Conservation (phyloP, 2,113 vertebrate genomes). For the Nematolebias whitei region DNA sequence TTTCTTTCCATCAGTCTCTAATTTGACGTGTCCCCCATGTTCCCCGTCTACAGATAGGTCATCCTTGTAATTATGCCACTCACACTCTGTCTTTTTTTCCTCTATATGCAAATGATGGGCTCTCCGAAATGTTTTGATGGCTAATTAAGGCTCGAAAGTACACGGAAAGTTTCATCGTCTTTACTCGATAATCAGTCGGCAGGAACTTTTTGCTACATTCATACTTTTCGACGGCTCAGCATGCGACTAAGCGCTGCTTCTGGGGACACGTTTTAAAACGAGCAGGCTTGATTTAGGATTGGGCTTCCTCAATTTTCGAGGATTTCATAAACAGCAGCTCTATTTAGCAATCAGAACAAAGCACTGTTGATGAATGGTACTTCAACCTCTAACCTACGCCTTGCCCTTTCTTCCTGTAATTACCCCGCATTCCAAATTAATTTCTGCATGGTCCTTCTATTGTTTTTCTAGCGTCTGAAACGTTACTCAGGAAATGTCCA, state of each 20-base stretch:
- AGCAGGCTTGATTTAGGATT: neutral
- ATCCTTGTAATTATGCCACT: constrained; percentile 69
- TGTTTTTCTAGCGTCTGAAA: neutral
- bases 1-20: constrained; percentile 43
- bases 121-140: constrained; percentile 50
- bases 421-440: neutral
- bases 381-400: neutral
- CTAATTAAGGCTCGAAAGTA: constrained; percentile 62
- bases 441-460: neutral
- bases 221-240: neutral
- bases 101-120: constrained; percentile 57
- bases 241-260: neutral
- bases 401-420: neutral
- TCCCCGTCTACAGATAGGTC: constrained; percentile 69
- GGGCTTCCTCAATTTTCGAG: neutral
- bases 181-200: constrained; percentile 12
- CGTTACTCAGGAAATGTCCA: neutral
- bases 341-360: neutral
- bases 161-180: constrained; percentile 18
- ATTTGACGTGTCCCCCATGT: constrained; percentile 58
- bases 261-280: neutral
- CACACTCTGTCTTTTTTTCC: constrained; percentile 35
- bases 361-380: neutral
- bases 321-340: neutral
- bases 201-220: neutral